These are phyloP conservation scores for Augochlorella aurata DNA, from an alignment of 2,888 invertebrate species.

Conservation along the genomic window DNA sequence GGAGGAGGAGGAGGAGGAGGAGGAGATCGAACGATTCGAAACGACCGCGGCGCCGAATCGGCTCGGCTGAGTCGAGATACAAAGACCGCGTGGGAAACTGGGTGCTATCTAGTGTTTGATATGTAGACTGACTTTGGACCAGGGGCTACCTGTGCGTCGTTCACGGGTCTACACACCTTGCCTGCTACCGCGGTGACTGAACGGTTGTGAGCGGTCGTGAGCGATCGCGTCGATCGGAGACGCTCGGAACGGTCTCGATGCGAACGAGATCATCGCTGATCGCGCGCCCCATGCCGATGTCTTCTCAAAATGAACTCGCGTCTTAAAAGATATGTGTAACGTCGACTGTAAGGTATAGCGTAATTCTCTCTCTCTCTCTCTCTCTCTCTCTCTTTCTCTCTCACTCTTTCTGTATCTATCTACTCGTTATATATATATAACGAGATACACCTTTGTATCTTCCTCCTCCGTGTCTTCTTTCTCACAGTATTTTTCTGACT, in stretches of 20 bases:
- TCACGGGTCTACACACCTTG: constrained; percentile 53
- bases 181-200: constrained; percentile 34
- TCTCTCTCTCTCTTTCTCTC: constrained; percentile 5
- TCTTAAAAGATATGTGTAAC: constrained; percentile 69
- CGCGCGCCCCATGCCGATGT: constrained; percentile 14
- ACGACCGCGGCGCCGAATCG: neutral
- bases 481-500: constrained; percentile 17
- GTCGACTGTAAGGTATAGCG: constrained; percentile 64
- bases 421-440: constrained; percentile 36
- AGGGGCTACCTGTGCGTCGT: constrained; percentile 60
- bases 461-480: constrained; percentile 19
- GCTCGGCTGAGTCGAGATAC: too few relatives aligned
- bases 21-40: constrained; percentile 21
- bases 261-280: constrained; percentile 14
- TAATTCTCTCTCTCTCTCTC: constrained; percentile 45
- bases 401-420: constrained; percentile 40
- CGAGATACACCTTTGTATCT: constrained; percentile 38
- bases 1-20: constrained; percentile 16
- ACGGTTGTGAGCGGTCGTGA: neutral
- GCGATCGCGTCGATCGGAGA: constrained; percentile 35
- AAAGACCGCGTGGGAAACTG: neutral
- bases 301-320: constrained; percentile 51
- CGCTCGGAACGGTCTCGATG: neutral
- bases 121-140: constrained; percentile 74
- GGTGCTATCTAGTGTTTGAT: constrained; percentile 70